These are phyloP conservation scores for Orchesellides sinensis DNA, from an alignment of 2,888 invertebrate species.

Conservation along the genomic window DNA sequence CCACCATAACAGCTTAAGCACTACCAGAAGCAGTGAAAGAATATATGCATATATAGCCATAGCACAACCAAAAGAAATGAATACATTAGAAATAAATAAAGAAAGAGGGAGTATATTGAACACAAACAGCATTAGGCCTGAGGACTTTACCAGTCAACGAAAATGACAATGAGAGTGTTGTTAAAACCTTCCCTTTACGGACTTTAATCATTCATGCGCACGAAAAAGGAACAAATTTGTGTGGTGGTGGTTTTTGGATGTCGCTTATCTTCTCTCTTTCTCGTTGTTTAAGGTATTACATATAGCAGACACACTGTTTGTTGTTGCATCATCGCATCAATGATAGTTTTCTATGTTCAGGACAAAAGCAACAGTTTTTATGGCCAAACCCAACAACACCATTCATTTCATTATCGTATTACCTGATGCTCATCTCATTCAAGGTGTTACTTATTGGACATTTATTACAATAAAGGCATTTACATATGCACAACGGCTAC, in stretches of 20 bases:
- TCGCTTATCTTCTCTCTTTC: background rate
- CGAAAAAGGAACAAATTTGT: conserved; percentile 2
- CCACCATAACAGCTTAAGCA: background rate
- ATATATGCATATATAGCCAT: no score
- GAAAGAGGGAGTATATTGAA: background rate
- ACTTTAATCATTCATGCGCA: conserved; percentile 17
- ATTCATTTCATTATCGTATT: no score
- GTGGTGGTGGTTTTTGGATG: background rate
- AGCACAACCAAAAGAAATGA: background rate
- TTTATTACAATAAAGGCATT: background rate
- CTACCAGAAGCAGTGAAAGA: background rate
- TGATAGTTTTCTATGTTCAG: background rate
- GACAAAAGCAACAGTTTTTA: background rate
- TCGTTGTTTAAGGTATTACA: background rate
- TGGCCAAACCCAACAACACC: no score
- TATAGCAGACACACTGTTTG: background rate
- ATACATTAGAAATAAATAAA: background rate
- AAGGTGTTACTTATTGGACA: background rate
- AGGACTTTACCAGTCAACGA: background rate
- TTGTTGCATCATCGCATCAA: conserved; percentile 16
- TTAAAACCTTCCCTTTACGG: conserved; percentile 14
- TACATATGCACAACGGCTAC: background rate
- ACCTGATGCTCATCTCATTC: background rate
- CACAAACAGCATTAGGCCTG: background rate
- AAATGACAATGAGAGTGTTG: conserved; percentile 17